Percentiles rank a stretch among this genome's conserved stretches.
These are phyloP conservation scores for Caenorhabditis plicata DNA, from an alignment of 2,888 invertebrate species.

Conservation along the genomic window DNA sequence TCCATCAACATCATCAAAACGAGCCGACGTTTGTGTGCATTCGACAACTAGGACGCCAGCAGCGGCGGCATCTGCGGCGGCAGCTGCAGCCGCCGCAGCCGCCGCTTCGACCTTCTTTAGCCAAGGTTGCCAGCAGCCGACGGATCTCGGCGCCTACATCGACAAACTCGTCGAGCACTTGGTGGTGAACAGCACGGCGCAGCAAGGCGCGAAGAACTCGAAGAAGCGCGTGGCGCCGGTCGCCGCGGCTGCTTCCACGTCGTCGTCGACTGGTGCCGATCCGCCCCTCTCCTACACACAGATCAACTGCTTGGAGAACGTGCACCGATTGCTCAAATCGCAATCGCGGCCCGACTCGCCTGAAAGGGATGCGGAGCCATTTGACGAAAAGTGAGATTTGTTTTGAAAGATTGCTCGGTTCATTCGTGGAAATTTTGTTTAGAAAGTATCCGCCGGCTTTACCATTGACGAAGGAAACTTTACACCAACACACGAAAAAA, in stretches of 20 bases:
- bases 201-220: constrained; percentile 23
- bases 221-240: constrained; percentile 26
- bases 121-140: neutral
- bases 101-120: too few relatives aligned
- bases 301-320: constrained; percentile 65
- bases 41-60: neutral
- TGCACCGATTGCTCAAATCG: constrained; percentile 61
- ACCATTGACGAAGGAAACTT: constrained; percentile 57
- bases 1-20: constrained; percentile 41
- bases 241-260: constrained; percentile 2
- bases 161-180: constrained; percentile 50
- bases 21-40: neutral
- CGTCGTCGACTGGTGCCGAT: constrained; percentile 18
- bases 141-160: constrained; percentile 45
- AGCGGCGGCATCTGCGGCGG: neutral
- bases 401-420: too few relatives aligned
- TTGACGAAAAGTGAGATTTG: constrained; percentile 32
- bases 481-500: constrained; percentile 54
- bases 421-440: constrained; percentile 25
- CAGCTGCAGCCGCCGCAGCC: constrained; percentile 6
- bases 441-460: constrained; percentile 35
- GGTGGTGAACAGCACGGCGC: constrained; percentile 39
- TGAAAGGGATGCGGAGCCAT: constrained; percentile 23
- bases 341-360: constrained; percentile 41
- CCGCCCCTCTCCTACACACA: constrained; percentile 47